These are phyloP conservation scores for Esox lucius DNA, from an alignment of 2,797 vertebrate species.

Conservation along the genomic window DNA sequence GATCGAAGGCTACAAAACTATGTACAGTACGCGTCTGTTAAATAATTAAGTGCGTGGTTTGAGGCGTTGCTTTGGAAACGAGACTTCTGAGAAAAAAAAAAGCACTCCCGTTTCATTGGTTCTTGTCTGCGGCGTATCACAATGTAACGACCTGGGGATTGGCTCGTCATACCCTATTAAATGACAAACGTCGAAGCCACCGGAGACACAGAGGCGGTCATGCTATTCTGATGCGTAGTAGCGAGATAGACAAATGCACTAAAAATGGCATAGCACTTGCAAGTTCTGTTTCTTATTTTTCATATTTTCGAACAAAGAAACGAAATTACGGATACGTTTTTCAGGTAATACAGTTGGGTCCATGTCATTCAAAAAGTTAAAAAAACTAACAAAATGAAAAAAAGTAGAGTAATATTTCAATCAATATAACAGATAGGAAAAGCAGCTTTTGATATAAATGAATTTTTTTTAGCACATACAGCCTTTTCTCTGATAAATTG, in stretches of 20 bases:
- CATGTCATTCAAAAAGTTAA: constrained; percentile 69
- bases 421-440: constrained; percentile 81
- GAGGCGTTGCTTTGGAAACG: constrained; percentile 77
- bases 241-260: constrained; percentile 76
- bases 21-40: constrained; percentile 69
- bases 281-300: constrained; percentile 64
- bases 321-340: constrained; percentile 61
- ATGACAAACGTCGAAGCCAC: constrained; percentile 69
- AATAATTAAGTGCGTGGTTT: constrained; percentile 81
- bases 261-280: constrained; percentile 72
- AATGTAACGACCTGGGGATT: constrained; percentile 62
- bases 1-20: constrained; percentile 73
- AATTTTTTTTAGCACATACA: constrained; percentile 86
- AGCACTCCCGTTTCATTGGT: constrained; percentile 66
- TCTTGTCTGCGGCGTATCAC: constrained; percentile 60
- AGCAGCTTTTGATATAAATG: constrained; percentile 98
- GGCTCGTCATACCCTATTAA: constrained; percentile 1
- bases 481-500: constrained; percentile 85
- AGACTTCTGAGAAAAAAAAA: constrained; percentile 61
- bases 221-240: constrained; percentile 79
- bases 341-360: constrained; percentile 72
- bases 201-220: constrained; percentile 79
- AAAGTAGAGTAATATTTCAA: constrained; percentile 69
- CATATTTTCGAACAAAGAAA: constrained; percentile 57
- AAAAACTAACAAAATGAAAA: constrained; percentile 56